Conservation (phyloP, 2,113 vertebrate genomes). For the Mugil cephalus region DNA sequence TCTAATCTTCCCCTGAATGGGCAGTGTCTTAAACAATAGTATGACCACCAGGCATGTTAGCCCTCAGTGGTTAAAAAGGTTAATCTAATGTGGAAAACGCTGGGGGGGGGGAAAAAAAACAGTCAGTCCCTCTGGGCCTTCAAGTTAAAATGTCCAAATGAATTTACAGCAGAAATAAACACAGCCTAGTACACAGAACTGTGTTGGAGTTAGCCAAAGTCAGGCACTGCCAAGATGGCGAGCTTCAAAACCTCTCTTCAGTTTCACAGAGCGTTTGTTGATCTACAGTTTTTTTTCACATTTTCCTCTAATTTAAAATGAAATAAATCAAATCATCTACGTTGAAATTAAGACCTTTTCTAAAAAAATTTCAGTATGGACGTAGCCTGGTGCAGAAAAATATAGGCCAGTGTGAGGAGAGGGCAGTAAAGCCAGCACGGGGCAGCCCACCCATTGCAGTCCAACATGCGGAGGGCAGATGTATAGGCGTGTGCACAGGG, state of each 20-base stretch:
- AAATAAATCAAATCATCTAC: slow-evolving; percentile 9
- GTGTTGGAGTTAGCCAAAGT: too few species aligned
- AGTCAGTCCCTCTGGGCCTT: too few species aligned
- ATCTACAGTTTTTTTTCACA: background rate
- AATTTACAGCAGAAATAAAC: too few species aligned
- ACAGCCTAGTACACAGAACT: too few species aligned
- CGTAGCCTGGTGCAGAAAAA: slow-evolving; percentile 21
- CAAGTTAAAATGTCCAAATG: too few species aligned
- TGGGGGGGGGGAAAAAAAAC: too few species aligned
- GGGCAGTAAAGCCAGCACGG: slow-evolving; percentile 45
- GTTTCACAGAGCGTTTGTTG: background rate
- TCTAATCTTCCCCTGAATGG: background rate
- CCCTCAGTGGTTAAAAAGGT: too few species aligned
- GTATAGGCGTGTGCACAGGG: slow-evolving; percentile 47
- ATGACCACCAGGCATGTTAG: too few species aligned
- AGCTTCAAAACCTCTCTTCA: too few species aligned
- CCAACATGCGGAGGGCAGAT: slow-evolving; percentile 80
- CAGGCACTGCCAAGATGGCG: too few species aligned
- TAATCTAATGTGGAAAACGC: too few species aligned
- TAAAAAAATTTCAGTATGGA: background rate
- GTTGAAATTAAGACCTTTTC: background rate
- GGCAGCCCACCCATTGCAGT: slow-evolving; percentile 74
- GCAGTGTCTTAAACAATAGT: background rate
- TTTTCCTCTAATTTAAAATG: background rate
- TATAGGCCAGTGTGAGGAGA: slow-evolving; percentile 35